phyloP scores from a whole-genome alignment of 2,113 vertebrate species.

The Eleginops maclovinus region DNA sequence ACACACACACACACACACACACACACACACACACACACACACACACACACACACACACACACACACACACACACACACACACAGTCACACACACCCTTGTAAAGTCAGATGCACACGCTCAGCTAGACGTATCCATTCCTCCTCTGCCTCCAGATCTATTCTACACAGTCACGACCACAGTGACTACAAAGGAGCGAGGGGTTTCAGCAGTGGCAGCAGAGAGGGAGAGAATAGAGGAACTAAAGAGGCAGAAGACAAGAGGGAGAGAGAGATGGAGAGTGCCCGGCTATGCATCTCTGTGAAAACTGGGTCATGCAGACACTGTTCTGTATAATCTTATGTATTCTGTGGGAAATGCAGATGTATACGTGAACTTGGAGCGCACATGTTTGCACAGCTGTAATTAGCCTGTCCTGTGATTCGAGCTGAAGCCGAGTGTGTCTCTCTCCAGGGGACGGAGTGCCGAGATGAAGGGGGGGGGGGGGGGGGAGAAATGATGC shows the following conservation, averaged over 20 bases:
- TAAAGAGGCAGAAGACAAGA: constrained; percentile 67
- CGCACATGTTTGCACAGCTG: constrained; percentile 63
- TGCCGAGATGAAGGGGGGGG: constrained; percentile 37
- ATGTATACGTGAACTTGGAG: constrained; percentile 50
- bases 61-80: constrained; percentile 37
- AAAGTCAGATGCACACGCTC: constrained; percentile 52
- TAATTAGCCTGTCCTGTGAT: constrained; percentile 65
- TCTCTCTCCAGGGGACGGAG: constrained; percentile 48
- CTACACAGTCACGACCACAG: constrained; percentile 74
- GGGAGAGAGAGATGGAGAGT: constrained; percentile 31
- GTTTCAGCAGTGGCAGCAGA: constrained; percentile 60
- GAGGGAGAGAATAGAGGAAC: constrained; percentile 53
- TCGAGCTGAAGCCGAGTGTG: constrained; percentile 39
- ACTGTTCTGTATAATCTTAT: constrained; percentile 49
- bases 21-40: constrained; percentile 23
- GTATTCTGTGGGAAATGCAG: constrained; percentile 44
- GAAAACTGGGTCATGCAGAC: constrained; percentile 74
- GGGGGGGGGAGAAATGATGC: constrained; percentile 9
- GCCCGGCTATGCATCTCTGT: constrained; percentile 57
- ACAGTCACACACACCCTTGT: constrained; percentile 33
- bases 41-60: constrained; percentile 38
- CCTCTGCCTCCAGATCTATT: constrained; percentile 70
- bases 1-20: constrained; percentile 37
- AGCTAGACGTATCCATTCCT: constrained; percentile 73
- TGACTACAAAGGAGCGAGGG: constrained; percentile 62